Base-by-base conservation (phyloP, 2,113 vertebrate species). In the Pandion haliaetus region DNA sequence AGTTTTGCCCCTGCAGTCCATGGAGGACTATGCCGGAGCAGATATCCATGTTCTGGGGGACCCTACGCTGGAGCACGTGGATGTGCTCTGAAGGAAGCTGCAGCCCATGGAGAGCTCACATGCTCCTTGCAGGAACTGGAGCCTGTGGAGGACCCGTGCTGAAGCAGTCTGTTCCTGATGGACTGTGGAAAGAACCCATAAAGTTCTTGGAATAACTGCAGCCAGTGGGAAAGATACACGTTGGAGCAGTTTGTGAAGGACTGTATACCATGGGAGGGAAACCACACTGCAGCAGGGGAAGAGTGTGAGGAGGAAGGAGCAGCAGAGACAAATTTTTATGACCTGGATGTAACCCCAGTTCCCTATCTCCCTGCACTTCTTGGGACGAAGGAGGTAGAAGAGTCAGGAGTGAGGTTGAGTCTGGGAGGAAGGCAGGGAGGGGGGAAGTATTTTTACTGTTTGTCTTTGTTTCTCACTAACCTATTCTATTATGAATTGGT, bases 221-320 rank as follows among this genome's bases (percentile, higher is more conserved):
- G 15, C 10, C 36, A 12, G 19, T 45, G 32, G n/a, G 31, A 62
- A 38, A 10, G 26, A 69, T 17, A 16, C 3, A 14, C 1, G 1
- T 3, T 50, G 32, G 36, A 82, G 6, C 36, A 63, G 15, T n/a
- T 63, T 2, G 2, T 44, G 23, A 70, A 61, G 38, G 44, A n/a
- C 28, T 74, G 19, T 42, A n/a, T 69, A 20, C 28, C 5, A 4
- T 34, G 32, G 23, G 14, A 79, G 3, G 25, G 7, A 79, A 5
- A 3, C 17, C 13, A 7, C 5, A 19, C 10, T 69, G 66, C 59
- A 74, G 16, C 10, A 29, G 18, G 24, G 3, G 6, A 73, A 65
- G 29, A 42, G 16, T 1, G 2, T 15, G n/a, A 52, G 50, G 12
- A 82, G 12, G 23, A 82, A 80, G 0, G 2, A 84, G 17, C 1